Evolutionary conservation across 2,113 vertebrate genomes (phyloP), one percentile per base, ranked within the genome.

Genomic region (Psittacara wagleri): DNA sequence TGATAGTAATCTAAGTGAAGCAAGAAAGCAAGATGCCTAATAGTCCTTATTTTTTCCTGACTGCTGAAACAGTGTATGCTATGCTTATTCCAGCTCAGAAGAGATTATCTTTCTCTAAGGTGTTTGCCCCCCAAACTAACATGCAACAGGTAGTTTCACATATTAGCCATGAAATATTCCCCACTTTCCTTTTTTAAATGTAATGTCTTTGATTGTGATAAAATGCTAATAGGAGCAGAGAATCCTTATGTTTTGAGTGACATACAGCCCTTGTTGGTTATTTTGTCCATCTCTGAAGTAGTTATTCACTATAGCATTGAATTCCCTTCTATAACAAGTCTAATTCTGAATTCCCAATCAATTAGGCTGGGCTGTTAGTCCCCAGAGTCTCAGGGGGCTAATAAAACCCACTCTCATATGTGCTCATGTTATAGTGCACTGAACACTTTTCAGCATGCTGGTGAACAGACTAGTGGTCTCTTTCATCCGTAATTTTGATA

Each of bases 401-500:
- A 48, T 57, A 57, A 43, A 17, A 1, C 44, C 41, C n/a, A 24
- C 19, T 82, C 12, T 76, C 59, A 85, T 27, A 23, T 54, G 13
- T 14, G 23, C 44, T 85, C 72, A 31, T 33, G 28, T 70, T 72
- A 13, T 10, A n/a, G 33, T 61, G 39, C 23, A 13, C 44, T 43
- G 69, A 67, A 64, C 51, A 43, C 62, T 78, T 48, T 25, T 64
- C 39, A 41, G 33, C 10, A 77, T 73, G 44, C 61, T 82, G 62
- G 31, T 44, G 25, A 86, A 20, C n/a, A 62, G 78, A 77, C 5
- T 69, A 19, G 1, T n/a, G 37, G 5, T 57, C 31, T 79, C 78
- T 92, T 88, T 90, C 84, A 69, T 92, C 62, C 57, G 76, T 83
- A 70, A 91, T 94, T 96, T 91, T 61, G 52, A 68, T 93, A 68